Conservation (phyloP, 2,113 vertebrate species). For the mouse (Mus musculus) region DNA sequence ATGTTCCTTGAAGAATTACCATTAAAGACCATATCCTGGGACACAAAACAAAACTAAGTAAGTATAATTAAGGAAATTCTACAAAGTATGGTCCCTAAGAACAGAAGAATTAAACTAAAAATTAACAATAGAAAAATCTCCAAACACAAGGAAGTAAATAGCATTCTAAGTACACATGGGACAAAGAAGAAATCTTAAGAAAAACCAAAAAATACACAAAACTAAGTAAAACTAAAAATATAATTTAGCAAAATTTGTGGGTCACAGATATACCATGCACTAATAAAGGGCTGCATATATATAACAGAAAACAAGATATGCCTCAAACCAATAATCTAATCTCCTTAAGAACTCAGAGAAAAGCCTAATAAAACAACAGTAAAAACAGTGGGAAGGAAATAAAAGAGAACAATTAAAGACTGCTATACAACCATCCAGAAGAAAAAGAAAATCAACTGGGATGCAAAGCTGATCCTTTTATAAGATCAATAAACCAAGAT, state of each 20-base stretch:
- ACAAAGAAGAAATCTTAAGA: not conserved
- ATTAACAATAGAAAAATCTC: not conserved
- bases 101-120: not conserved
- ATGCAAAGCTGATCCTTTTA: not conserved
- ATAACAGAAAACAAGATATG: not conserved
- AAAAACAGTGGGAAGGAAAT: not conserved
- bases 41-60: slow-evolving; percentile 36
- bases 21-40: not conserved
- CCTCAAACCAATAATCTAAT: not conserved
- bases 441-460: not conserved
- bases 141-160: not conserved
- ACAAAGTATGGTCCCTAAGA: not conserved
- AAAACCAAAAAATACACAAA: not conserved
- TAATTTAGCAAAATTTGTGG: not conserved
- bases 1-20: not conserved
- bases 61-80: slow-evolving; percentile 1
- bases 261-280: not conserved
- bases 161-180: not conserved
- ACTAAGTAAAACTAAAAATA: not conserved
- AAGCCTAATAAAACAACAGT: not conserved
- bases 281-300: not conserved
- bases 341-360: not conserved
- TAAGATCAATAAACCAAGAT: not conserved
- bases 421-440: not conserved
- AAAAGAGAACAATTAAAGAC: not conserved